Percentiles rank a stretch among this genome's conserved stretches.
phyloP scores from a whole-genome alignment of 2,113 vertebrate genomes.

The Apaloderma vittatum region DNA sequence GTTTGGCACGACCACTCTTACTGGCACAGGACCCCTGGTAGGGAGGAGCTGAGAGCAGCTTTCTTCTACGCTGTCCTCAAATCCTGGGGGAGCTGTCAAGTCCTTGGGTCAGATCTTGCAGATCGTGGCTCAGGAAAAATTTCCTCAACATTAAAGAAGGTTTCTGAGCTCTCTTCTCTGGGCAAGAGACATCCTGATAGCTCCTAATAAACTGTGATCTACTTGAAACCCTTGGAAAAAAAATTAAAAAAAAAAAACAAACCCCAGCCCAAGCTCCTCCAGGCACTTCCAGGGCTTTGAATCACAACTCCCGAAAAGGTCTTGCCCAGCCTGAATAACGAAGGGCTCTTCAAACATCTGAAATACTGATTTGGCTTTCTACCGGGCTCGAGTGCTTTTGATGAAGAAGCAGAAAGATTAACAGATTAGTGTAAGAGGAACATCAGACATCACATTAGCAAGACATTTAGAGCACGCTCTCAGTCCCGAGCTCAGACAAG shows the following conservation, averaged over 20 bases:
- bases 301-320: slow-evolving; percentile 16
- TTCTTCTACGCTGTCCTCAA: background rate
- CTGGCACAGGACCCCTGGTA: background rate
- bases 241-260: background rate
- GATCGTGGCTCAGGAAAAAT: background rate
- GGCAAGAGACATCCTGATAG: background rate
- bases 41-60: background rate
- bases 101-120: background rate
- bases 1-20: background rate
- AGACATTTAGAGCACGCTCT: background rate
- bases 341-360: slow-evolving; percentile 35
- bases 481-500: background rate
- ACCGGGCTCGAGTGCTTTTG: slow-evolving; percentile 9
- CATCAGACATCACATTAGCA: slow-evolving; percentile 16
- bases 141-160: background rate
- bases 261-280: background rate
- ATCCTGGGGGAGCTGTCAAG: background rate
- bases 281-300: background rate
- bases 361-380: background rate
- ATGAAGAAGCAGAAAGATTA: slow-evolving; percentile 32
- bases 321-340: background rate
- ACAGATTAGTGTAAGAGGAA: slow-evolving; percentile 29
- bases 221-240: background rate
- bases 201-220: background rate
- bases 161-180: background rate